Percentiles rank a stretch among this genome's conserved stretches.
These are phyloP conservation scores for Lagodon rhomboides DNA, from an alignment of 2,797 vertebrate species.

Conservation along the genomic window DNA sequence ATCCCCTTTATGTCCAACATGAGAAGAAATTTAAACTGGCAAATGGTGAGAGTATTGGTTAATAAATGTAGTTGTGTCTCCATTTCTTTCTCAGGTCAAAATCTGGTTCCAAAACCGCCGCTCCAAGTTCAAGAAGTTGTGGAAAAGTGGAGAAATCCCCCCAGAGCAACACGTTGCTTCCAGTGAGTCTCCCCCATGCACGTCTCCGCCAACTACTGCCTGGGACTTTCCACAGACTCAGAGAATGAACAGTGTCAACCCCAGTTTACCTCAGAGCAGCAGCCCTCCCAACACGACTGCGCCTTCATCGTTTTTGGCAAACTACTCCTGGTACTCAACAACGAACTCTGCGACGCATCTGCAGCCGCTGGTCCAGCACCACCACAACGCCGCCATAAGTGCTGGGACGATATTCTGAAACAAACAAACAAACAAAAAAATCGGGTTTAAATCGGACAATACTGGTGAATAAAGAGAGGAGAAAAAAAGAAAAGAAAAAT, in stretches of 20 bases:
- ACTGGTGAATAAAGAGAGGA: conserved; percentile 66
- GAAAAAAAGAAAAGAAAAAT: conserved; percentile 32
- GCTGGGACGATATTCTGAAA: conserved; percentile 93
- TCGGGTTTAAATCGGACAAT: conserved; percentile 72
- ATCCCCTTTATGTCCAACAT: background rate
- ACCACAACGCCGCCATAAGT: conserved; percentile 88
- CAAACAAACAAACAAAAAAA: background rate
- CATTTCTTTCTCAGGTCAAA: conserved; percentile 88
- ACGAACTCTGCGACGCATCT: conserved; percentile 89
- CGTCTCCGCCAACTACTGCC: conserved; percentile 87
- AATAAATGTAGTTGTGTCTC: conserved; percentile 26
- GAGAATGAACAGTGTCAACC: conserved; percentile 85
- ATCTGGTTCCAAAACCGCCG: conserved; percentile 99
- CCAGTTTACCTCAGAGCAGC: conserved; percentile 87
- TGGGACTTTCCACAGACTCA: conserved; percentile 95
- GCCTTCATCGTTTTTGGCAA: conserved; percentile 93
- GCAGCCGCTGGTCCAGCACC: conserved; percentile 90
- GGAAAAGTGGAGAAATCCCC: conserved; percentile 96
- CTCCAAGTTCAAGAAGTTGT: conserved; percentile 98
- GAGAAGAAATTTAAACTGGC: background rate
- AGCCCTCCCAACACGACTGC: conserved; percentile 88
- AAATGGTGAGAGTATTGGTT: background rate
- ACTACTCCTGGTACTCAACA: conserved; percentile 95
- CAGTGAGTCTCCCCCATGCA: conserved; percentile 90
- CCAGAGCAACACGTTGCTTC: conserved; percentile 89